Evolutionary conservation across 2,888 invertebrate genomes (phyloP).

Genomic region (Zhengitettix transpicula): DNA sequence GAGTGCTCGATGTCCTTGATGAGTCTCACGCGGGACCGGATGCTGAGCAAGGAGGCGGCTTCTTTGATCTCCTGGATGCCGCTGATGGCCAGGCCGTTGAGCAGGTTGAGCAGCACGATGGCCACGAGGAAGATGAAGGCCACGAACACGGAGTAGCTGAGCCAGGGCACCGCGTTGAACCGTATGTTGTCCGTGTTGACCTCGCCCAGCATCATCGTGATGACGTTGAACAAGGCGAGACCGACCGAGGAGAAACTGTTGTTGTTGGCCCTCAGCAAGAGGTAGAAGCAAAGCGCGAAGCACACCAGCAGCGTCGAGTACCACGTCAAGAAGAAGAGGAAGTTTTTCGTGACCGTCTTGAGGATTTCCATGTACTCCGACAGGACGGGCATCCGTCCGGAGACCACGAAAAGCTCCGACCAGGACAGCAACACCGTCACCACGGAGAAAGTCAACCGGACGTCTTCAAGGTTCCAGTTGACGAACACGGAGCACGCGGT

Average conservation of each 20-base stretch:
- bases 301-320: neutral
- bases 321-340: neutral
- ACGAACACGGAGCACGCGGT: neutral
- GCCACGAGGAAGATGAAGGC: neutral
- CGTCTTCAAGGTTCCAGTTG: neutral
- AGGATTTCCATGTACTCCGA: neutral
- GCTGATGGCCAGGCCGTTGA: neutral
- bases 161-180: no score
- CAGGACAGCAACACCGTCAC: neutral
- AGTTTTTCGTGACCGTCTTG: neutral
- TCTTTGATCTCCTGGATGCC: neutral
- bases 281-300: neutral
- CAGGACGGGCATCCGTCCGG: neutral
- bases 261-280: neutral
- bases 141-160: neutral
- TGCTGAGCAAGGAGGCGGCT: neutral
- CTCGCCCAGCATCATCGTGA: slow-evolving; percentile 1
- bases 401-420: neutral
- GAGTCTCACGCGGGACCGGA: neutral
- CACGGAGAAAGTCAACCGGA: neutral
- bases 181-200: neutral
- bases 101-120: neutral
- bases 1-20: neutral
- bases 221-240: neutral
- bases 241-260: neutral